Percentiles rank a stretch among this genome's conserved stretches.
Evolutionary conservation across 2,797 vertebrate genomes (phyloP).

Genomic region (Lates japonicus): DNA sequence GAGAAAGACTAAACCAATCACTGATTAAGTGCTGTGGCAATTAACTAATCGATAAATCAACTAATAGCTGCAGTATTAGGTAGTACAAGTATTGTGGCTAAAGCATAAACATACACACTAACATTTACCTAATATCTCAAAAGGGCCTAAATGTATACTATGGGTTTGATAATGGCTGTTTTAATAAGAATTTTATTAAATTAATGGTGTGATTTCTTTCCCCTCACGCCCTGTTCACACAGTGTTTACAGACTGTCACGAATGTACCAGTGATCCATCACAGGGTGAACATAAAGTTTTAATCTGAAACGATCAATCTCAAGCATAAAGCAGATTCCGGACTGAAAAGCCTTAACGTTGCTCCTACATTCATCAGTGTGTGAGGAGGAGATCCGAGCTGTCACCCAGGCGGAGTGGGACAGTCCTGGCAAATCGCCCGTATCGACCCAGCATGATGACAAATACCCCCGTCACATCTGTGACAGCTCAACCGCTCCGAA

Average conservation of each 20-base stretch:
- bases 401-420: slow-evolving; percentile 13
- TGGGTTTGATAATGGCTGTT: no score
- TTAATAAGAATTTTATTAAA: background rate
- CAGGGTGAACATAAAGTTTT: background rate
- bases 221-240: background rate
- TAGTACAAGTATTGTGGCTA: background rate
- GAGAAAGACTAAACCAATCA: no score
- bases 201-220: background rate
- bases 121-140: background rate
- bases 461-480: slow-evolving; percentile 1
- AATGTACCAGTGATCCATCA: background rate
- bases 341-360: background rate
- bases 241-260: background rate
- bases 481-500: slow-evolving; percentile 2
- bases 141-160: background rate
- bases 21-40: no score
- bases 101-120: background rate
- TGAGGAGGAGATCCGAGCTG: slow-evolving; percentile 16
- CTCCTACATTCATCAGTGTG: background rate
- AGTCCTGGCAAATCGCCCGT: slow-evolving; percentile 38
- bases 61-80: background rate
- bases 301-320: background rate
- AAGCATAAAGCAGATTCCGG: background rate
- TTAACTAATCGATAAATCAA: background rate
- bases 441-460: slow-evolving; percentile 46